Percentiles rank a stretch among this genome's conserved stretches.
Evolutionary conservation across 2,888 invertebrate species (phyloP).

Genomic region (Diachrysia chrysitis): DNA sequence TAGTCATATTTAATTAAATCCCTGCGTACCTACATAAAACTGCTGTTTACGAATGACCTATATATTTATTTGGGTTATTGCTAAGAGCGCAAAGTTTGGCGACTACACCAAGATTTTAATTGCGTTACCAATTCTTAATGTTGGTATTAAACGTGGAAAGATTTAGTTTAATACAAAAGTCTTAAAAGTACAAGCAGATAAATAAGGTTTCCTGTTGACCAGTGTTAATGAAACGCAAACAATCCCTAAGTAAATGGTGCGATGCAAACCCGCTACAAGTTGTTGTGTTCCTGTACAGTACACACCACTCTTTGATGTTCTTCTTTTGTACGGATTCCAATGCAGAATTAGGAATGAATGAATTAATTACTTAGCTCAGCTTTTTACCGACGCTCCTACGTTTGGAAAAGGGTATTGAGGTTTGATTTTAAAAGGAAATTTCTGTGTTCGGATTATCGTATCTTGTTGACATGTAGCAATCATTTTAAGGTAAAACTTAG

Average conservation of each 20-base stretch:
- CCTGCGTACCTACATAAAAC: conserved; percentile 31
- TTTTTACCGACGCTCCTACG: conserved; percentile 16
- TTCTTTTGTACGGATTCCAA: conserved; percentile 47
- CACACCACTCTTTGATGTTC: conserved; percentile 45
- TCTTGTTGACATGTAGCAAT: neutral
- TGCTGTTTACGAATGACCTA: conserved; percentile 43
- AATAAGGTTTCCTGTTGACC: conserved; percentile 82
- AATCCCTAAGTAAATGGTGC: conserved; percentile 73
- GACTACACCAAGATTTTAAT: conserved; percentile 39
- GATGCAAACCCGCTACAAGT: conserved; percentile 71
- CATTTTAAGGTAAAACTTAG: neutral
- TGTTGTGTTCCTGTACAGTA: conserved; percentile 46
- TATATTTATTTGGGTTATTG: conserved; percentile 44
- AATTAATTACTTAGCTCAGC: conserved; percentile 46
- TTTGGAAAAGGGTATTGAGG: neutral
- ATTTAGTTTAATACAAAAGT: conserved; percentile 63
- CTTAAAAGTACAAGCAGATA: conserved; percentile 70
- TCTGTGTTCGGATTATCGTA: neutral
- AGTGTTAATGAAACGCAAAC: conserved; percentile 84
- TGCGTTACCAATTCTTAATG: conserved; percentile 36
- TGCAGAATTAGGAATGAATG: conserved; percentile 43
- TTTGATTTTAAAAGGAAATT: conserved; percentile 17
- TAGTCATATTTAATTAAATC: conserved; percentile 41
- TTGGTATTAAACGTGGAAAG: conserved; percentile 42
- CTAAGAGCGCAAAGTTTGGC: conserved; percentile 32